Base-by-base conservation (phyloP, 2,113 vertebrate species). In the Sphaerodactylus townsendi region DNA sequence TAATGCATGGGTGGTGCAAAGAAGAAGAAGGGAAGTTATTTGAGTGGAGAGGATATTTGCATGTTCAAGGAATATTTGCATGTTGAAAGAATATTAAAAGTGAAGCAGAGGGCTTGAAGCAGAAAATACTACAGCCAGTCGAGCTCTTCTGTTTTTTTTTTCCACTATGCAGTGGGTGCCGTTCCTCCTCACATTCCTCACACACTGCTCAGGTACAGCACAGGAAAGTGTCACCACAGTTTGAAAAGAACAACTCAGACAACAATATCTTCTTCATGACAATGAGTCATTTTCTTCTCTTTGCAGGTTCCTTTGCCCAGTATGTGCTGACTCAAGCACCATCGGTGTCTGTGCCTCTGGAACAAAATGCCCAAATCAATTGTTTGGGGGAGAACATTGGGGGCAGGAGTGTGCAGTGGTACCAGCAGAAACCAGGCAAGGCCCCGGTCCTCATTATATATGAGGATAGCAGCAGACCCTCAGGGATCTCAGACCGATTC, bases 401-500 rank as follows among this genome's bases (percentile, higher is more conserved):
- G 10, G 1, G 48, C 0, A 2, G 13, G 1, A 0, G 0, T 17
- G 2, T 88, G 30, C 0, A 56, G 1, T 93, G 90, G 85, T 68
- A 1, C n/a, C 82, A 90, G 62, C 77, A 90, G 83, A 92, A 91
- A 80, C 2, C 39, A 28, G 50, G 66, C 23, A 17, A 0, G 41
- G 9, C 0, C 69, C 86, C 73, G 3, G 30, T 70, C 17, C 13
- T 50, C 6, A 10, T 92, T 14, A 86, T 90, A 3, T 87, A 84
- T 0, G 0, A 0, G 0, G 5, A 35, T 0, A 0, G 0, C 37
- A 0, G 1, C 0, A 44, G 53, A 53, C 62, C 64, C 50, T 69
- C 70, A 0, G 74, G 2, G 56, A 87, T 89, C 77, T 69, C 76
- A 25, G 68, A 53, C 0, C 53, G 8, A 28, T 74, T 84, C 17